Conservation (phyloP, 2,797 vertebrate genomes). For the Dipus sagitta region DNA sequence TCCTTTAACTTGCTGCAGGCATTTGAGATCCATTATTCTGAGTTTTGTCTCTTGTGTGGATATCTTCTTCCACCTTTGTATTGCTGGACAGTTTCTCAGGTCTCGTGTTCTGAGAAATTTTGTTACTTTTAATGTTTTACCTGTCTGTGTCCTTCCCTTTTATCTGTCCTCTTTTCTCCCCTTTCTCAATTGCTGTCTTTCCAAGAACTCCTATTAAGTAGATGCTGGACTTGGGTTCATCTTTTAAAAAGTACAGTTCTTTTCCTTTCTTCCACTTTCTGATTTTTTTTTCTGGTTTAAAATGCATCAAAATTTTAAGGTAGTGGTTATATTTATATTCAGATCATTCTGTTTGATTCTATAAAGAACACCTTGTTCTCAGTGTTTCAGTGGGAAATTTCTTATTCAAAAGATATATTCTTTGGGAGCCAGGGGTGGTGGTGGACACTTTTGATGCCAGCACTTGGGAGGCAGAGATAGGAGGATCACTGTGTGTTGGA, state of each 20-base stretch:
- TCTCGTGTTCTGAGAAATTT: conserved; percentile 7
- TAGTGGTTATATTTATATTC: background rate
- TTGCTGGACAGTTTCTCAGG: conserved; percentile 3
- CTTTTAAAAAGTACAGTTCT: background rate
- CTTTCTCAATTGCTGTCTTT: background rate
- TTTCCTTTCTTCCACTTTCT: background rate
- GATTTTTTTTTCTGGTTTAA: background rate
- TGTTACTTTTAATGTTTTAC: background rate
- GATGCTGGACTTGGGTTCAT: background rate
- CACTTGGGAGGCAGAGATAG: too few relatives aligned
- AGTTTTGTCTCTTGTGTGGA: background rate
- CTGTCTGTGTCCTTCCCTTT: background rate
- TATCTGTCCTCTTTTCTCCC: too few relatives aligned
- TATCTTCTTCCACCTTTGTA: background rate
- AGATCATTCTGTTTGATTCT: background rate
- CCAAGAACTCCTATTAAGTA: background rate
- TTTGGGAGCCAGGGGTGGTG: too few relatives aligned
- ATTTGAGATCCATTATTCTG: background rate
- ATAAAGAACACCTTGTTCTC: background rate
- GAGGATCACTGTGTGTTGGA: too few relatives aligned
- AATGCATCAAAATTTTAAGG: background rate
- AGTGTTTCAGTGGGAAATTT: too few relatives aligned
- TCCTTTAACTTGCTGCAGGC: background rate
- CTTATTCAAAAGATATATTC: too few relatives aligned
- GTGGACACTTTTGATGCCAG: too few relatives aligned